Percentiles rank a stretch among this genome's conserved stretches.
phyloP scores from a whole-genome alignment of 2,888 invertebrate genomes.

The Synanthedon andrenaeformis region DNA sequence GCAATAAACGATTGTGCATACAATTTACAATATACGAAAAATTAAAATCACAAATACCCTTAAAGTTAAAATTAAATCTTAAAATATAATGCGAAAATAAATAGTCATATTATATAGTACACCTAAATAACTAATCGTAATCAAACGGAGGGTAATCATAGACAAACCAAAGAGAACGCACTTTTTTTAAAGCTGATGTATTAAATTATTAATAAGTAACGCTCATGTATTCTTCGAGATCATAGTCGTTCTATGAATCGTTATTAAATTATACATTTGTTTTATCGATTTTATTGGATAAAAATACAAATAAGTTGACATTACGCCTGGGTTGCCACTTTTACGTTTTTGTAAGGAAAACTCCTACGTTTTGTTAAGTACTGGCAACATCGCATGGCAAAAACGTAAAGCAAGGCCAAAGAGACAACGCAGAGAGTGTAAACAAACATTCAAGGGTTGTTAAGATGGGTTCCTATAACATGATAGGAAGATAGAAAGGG shows the following conservation, averaged over 20 bases:
- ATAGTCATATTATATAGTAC: slow-evolving; percentile 25
- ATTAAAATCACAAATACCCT: slow-evolving; percentile 28
- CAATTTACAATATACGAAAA: slow-evolving; percentile 41
- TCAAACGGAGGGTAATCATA: slow-evolving; percentile 50
- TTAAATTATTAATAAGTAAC: neutral
- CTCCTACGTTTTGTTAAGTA: too few relatives aligned
- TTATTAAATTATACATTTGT: neutral
- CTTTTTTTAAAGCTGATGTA: slow-evolving; percentile 21
- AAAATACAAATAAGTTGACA: too few relatives aligned
- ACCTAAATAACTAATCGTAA: slow-evolving; percentile 7
- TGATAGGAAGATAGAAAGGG: too few relatives aligned
- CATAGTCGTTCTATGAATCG: neutral
- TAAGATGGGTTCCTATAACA: too few relatives aligned
- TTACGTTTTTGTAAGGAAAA: too few relatives aligned
- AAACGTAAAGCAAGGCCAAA: too few relatives aligned
- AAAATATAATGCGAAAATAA: slow-evolving; percentile 40
- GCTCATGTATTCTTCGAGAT: neutral
- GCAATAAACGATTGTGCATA: slow-evolving; percentile 27
- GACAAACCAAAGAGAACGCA: slow-evolving; percentile 9
- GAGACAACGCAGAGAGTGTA: too few relatives aligned
- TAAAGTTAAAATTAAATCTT: slow-evolving; percentile 12
- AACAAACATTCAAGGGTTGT: too few relatives aligned
- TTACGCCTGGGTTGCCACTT: too few relatives aligned
- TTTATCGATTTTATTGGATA: neutral
- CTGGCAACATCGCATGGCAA: too few relatives aligned